Conservation (phyloP, 2,888 invertebrate species). For the Heliconius cydno region DNA sequence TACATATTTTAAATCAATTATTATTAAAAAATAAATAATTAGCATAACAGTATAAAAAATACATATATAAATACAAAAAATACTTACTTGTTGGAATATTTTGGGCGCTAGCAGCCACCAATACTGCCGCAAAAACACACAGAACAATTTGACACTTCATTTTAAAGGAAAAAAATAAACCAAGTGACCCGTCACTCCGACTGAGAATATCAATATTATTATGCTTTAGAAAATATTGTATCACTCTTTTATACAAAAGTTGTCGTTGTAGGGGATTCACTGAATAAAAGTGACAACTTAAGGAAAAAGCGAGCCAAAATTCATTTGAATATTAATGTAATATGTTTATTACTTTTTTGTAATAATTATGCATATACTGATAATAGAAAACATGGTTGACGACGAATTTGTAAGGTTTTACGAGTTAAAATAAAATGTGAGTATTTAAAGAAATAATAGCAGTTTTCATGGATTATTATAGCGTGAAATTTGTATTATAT, state of each 20-base stretch:
- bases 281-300: neutral
- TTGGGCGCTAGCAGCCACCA: slow-evolving; percentile 51
- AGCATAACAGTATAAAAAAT: too few species aligned
- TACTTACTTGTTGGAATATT: slow-evolving; percentile 44
- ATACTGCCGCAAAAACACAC: slow-evolving; percentile 45
- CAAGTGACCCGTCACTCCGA: neutral
- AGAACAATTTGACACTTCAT: slow-evolving; percentile 53
- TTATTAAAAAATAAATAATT: too few species aligned
- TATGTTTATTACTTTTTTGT: slow-evolving; percentile 16
- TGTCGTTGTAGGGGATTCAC: slow-evolving; percentile 8
- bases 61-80: too few species aligned
- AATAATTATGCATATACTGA: neutral
- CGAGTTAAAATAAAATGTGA: neutral
- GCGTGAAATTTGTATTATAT: neutral
- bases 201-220: neutral
- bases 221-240: neutral
- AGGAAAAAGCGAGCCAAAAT: neutral
- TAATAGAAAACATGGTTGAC: neutral
- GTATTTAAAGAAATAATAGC: neutral
- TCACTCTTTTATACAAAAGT: slow-evolving; percentile 17
- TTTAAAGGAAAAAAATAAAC: neutral
- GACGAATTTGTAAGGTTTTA: neutral
- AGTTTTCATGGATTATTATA: neutral
- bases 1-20: too few species aligned
- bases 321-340: slow-evolving; percentile 6